Base-by-base conservation (phyloP, 1,140 invertebrate genomes). In the Ceratosolen fusciceps region DNA sequence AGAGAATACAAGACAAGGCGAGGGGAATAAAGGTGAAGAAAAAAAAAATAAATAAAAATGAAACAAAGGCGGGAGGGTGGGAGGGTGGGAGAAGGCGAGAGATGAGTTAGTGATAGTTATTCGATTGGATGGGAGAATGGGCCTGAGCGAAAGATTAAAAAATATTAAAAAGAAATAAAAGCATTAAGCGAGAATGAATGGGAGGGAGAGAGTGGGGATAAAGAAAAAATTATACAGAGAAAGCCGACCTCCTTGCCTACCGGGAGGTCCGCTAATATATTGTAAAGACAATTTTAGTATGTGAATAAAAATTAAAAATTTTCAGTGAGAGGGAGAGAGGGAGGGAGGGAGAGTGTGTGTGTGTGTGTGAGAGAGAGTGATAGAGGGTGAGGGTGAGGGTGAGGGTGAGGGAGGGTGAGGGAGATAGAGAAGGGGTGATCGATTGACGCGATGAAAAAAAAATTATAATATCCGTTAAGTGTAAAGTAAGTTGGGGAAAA, bases 161-260 rank as follows among this genome's bases (percentile, higher is more conserved):
- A 81, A n/a, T n/a, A n/a, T n/a, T n/a, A n/a, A n/a, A n/a, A n/a
- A n/a, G n/a, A n/a, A n/a, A 49, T 58, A 80, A 74, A 74, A 79
- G 67, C 67, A 80, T 80, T 65, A 80, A 7, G 47, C 65, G 79
- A 79, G 80, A 82, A 80, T 65, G 80, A 83, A 81, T 83, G 84
- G 82, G 84, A 81, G 73, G 34, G 74, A 62, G 79, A 74, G 65
- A 56, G 72, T 71, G 65, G 72, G 24, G 81, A 83, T 84, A 82
- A 83, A 84, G 86, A 86, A 89, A 87, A 89, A 90, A 90, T 90
- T 90, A 90, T 90, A 89, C 88, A 90, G 88, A 90, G 88, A 89
- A 83, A 83, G 88, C 88, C 87, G 87, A 87, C 87, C 87, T 90
- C 87, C 89, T 90, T 90, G 89, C 84, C 87, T 90, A 90, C 89